A percentile compares a stretch with the other conserved stretches of the same genome.
These are phyloP conservation scores for Atta cephalotes DNA, from an alignment of 1,140 invertebrate species.

Conservation along the genomic window DNA sequence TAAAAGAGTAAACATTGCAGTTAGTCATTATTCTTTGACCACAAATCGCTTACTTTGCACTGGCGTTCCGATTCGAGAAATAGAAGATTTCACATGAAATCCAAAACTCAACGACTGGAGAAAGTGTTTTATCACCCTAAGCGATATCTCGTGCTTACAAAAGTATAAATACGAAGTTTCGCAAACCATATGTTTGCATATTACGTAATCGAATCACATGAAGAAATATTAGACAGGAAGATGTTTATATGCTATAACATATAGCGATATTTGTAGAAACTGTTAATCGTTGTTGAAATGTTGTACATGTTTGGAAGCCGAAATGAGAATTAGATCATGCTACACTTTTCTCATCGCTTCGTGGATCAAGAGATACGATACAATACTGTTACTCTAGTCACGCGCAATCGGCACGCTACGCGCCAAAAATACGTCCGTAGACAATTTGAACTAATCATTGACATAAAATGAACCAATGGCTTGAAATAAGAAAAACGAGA, in stretches of 20 bases:
- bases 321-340: slow-evolving; percentile 59
- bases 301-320: slow-evolving; percentile 40
- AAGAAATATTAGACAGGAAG: slow-evolving; percentile 20
- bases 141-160: slow-evolving; percentile 29
- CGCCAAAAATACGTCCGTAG: slow-evolving; percentile 42
- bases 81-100: slow-evolving; percentile 53
- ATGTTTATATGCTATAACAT: background rate
- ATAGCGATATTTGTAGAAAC: slow-evolving; percentile 13
- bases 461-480: slow-evolving; percentile 25
- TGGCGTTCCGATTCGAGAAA: background rate
- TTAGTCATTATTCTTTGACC: slow-evolving; percentile 50
- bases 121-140: slow-evolving; percentile 56
- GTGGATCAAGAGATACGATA: slow-evolving; percentile 41
- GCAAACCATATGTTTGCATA: background rate
- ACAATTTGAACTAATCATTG: slow-evolving; percentile 35
- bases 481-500: slow-evolving; percentile 36
- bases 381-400: slow-evolving; percentile 50
- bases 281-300: slow-evolving; percentile 29
- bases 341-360: slow-evolving; percentile 50
- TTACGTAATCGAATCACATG: slow-evolving; percentile 19
- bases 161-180: slow-evolving; percentile 8
- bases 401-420: slow-evolving; percentile 46
- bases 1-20: slow-evolving; percentile 11
- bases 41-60: slow-evolving; percentile 62
- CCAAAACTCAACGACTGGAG: slow-evolving; percentile 30